These are phyloP conservation scores for Gymnoscopelus microlampas DNA, from an alignment of 2,797 vertebrate genomes.

Conservation along the genomic window DNA sequence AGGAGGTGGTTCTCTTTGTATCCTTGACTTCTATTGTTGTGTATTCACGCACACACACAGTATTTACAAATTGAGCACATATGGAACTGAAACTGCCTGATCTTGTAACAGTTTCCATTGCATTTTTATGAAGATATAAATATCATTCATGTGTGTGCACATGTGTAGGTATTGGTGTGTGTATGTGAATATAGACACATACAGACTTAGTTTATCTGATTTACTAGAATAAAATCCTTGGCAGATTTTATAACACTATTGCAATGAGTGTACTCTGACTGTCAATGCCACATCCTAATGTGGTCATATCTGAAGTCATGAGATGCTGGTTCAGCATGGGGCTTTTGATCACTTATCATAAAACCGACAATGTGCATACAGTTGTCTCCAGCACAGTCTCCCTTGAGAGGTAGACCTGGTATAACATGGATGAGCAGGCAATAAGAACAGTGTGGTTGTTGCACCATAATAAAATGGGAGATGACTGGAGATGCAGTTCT, in stretches of 20 bases:
- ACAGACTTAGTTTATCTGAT: background rate
- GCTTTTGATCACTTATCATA: constrained; percentile 24
- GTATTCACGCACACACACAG: constrained; percentile 20
- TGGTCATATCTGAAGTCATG: constrained; percentile 12
- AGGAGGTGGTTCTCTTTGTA: background rate
- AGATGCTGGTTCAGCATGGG: constrained; percentile 2
- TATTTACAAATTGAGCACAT: constrained; percentile 34
- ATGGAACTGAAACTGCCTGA: constrained; percentile 12
- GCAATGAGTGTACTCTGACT: background rate
- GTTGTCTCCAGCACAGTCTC: background rate
- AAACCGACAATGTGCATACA: constrained; percentile 4
- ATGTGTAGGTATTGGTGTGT: background rate
- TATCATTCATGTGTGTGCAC: background rate
- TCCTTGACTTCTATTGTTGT: constrained; percentile 41
- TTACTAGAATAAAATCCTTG: background rate
- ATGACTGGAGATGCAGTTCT: constrained; percentile 3
- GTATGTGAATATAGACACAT: background rate
- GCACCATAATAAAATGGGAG: constrained; percentile 11
- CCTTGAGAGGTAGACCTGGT: background rate
- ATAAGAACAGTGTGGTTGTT: constrained; percentile 7
- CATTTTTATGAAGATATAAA: constrained; percentile 33
- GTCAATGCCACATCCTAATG: constrained; percentile 6
- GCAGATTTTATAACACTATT: too few relatives aligned
- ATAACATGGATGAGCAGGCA: constrained; percentile 9
- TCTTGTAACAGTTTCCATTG: constrained; percentile 6